Evolutionary conservation across 2,797 vertebrate genomes (phyloP).

Genomic region (Thripadectes ignobilis): DNA sequence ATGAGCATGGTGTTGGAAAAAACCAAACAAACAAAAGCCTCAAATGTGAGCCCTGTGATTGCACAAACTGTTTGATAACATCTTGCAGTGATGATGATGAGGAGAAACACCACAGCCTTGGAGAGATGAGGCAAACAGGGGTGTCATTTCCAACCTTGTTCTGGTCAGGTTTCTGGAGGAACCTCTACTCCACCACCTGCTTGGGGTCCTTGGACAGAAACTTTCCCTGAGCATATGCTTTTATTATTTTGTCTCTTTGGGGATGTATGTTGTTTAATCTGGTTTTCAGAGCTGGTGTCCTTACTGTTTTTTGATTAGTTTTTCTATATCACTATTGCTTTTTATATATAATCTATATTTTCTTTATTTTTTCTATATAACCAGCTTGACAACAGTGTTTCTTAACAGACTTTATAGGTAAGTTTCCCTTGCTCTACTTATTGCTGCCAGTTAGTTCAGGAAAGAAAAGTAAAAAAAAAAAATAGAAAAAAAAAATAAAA

Average conservation of each 20-base stretch:
- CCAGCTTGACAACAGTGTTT: neutral
- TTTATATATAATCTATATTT: neutral
- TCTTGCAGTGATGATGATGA: neutral
- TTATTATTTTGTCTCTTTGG: neutral
- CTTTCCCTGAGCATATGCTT: neutral
- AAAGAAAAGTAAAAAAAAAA: accelerated
- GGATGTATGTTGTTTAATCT: neutral
- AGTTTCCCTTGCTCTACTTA: neutral
- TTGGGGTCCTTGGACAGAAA: neutral
- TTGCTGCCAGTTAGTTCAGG: neutral
- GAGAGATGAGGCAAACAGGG: neutral
- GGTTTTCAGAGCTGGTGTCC: neutral
- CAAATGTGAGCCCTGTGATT: neutral
- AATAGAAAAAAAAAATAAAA: neutral
- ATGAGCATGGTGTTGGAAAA: neutral
- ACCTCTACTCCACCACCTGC: neutral
- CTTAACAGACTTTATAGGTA: neutral
- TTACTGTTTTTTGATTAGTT: neutral
- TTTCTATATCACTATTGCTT: neutral
- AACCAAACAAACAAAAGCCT: neutral
- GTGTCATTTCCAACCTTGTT: neutral
- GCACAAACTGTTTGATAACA: neutral
- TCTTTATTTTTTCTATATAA: neutral
- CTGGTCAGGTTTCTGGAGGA: neutral
- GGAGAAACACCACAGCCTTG: neutral